These are phyloP conservation scores for Diogma glabrata DNA, from an alignment of 2,888 invertebrate genomes.

Conservation along the genomic window DNA sequence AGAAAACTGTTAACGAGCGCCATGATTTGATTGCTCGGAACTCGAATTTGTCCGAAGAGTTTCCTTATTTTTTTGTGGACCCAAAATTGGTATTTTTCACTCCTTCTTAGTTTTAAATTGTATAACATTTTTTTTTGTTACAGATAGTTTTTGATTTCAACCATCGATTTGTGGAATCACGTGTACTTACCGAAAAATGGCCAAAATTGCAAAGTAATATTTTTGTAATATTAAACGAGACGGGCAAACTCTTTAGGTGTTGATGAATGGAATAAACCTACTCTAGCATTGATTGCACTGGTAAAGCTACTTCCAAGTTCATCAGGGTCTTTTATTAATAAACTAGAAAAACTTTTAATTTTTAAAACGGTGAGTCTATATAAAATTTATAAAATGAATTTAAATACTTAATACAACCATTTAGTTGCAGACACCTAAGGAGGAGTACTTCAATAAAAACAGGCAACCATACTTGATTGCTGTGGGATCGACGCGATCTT, in stretches of 20 bases:
- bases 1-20: neutral
- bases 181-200: neutral
- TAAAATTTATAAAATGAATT: neutral
- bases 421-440: neutral
- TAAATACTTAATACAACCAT: neutral
- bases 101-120: neutral
- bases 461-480: neutral
- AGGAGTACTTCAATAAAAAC: neutral
- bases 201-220: neutral
- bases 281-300: neutral
- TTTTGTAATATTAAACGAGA: neutral
- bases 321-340: neutral
- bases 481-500: neutral
- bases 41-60: neutral
- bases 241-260: neutral
- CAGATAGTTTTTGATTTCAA: neutral
- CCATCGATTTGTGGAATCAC: neutral
- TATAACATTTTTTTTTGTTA: neutral
- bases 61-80: neutral
- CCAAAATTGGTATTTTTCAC: neutral
- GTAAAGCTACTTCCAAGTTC: neutral
- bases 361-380: neutral
- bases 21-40: neutral
- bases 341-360: neutral
- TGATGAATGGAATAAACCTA: neutral